Evolutionary conservation across 35 echinoderm and acorn worm species (phyloP).

Genomic region (Apostichopus japonicus): DNA sequence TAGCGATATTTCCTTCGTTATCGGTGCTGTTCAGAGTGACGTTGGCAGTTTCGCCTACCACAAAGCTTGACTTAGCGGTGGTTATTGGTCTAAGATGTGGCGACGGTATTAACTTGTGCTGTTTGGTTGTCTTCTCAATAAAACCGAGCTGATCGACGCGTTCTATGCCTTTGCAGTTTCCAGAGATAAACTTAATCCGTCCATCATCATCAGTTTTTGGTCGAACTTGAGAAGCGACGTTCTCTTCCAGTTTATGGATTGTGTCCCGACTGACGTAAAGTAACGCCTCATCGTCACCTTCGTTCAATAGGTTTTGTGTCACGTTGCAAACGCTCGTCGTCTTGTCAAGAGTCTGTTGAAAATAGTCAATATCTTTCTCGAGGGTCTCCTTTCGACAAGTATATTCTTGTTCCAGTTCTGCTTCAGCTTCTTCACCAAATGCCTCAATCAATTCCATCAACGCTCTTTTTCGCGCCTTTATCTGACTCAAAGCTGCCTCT

Average conservation of each 20-base stretch:
- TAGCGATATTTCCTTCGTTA: constrained; percentile 44
- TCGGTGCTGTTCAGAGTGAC: constrained; percentile 72
- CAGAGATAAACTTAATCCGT: constrained; percentile 71
- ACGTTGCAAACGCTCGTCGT: constrained; percentile 88
- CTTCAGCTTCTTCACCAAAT: constrained; percentile 69
- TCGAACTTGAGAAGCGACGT: constrained; percentile 51
- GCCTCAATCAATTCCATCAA: constrained; percentile 71
- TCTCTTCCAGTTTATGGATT: constrained; percentile 78
- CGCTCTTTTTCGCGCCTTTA: constrained; percentile 64
- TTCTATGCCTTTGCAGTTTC: constrained; percentile 48
- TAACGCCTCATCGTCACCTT: constrained; percentile 85
- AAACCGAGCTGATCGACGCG: constrained; percentile 37
- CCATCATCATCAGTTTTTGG: constrained; percentile 78
- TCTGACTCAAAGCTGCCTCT: constrained; percentile 59
- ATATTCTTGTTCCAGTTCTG: constrained; percentile 77
- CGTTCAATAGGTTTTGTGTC: constrained; percentile 80
- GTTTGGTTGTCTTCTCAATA: constrained; percentile 36
- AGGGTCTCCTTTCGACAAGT: constrained; percentile 57
- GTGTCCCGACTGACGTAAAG: constrained; percentile 85
- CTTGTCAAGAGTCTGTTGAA: constrained; percentile 79
- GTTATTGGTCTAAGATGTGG: not conserved
- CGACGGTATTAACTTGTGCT: not conserved
- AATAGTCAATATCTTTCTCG: constrained; percentile 70
- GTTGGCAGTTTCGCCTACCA: constrained; percentile 71
- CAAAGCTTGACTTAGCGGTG: constrained; percentile 35